Evolutionary conservation across 2,888 invertebrate species (phyloP), one percentile per base, ranked within the genome.

Genomic region (Camptogramma bilineatum): DNA sequence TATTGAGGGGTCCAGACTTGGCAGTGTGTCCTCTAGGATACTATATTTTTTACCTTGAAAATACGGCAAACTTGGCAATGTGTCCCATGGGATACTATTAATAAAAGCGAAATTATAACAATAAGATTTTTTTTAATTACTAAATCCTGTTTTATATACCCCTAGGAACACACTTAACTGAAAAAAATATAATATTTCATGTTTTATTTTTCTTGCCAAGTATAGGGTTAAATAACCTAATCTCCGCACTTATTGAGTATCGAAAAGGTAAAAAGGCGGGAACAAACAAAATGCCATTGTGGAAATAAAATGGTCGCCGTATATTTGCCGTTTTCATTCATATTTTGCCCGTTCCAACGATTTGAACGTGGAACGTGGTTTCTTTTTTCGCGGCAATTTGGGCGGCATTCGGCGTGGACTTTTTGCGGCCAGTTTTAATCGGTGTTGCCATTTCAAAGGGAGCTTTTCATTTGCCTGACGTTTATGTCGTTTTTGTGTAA

Each of bases 391-490:
- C 75, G 82, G 85, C 89, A 89, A 87, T 90, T 88, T 86, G 77
- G 82, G 75, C 73, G 79, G 78, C 79, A 79, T 84, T 86, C 83
- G 73, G 75, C 77, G 73, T 81, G 80, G 78, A 84, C 81, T 87
- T 91, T 90, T 90, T 89, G 86, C 72, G 82, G 87, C 79, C 86
- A 84, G 85, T 87, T 88, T 91, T 88, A 90, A 91, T 89, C 86
- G 88, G 82, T 87, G 88, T 85, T 88, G 89, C 87, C 86, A 85
- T 89, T 89, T 87, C 76, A 76, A 75, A 73, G 79, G 72, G 78
- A 72, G 76, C 77, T 77, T 81, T 84, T 81, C 79, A 80, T 86
- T 86, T 82, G 78, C 73, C 69, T 66, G 78, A 72, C 77, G 80
- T 81, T 83, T 80, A 69, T 73, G 68, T 67, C 64, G 58, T 65